Percentiles rank a stretch among this genome's conserved stretches.
phyloP scores from a whole-genome alignment of 1,140 invertebrate genomes.

The Hyles euphorbiae region DNA sequence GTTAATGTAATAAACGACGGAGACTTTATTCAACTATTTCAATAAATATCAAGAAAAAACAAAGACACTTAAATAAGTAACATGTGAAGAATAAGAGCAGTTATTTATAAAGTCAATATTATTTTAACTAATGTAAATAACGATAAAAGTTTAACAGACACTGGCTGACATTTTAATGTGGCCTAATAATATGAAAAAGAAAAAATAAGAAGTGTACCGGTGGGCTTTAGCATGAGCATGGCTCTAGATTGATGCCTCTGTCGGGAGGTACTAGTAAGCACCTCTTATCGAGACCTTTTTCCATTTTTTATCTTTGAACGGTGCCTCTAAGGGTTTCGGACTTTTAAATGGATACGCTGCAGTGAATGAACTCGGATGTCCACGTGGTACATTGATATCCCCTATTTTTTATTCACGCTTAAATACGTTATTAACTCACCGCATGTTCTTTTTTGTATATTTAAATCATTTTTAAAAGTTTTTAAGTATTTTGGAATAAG shows the following conservation, averaged over 20 bases:
- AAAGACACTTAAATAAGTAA: neutral
- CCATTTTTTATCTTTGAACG: conserved; percentile 59
- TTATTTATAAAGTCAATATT: neutral
- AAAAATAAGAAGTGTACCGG: conserved; percentile 51
- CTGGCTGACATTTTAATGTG: conserved; percentile 67
- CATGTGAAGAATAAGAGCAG: no score
- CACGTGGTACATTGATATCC: conserved; percentile 16
- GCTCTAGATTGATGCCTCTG: conserved; percentile 58
- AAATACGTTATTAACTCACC: no score
- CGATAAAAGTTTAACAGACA: conserved; percentile 34
- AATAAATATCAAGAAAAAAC: conserved; percentile 1
- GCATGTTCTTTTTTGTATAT: no score
- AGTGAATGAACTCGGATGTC: conserved; percentile 55
- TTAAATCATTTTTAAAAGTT: no score
- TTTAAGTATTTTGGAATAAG: no score
- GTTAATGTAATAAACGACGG: no score
- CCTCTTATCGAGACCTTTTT: conserved; percentile 43
- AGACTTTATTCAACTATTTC: no score
- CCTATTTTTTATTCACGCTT: no score
- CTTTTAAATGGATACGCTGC: conserved; percentile 49
- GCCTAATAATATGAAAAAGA: conserved; percentile 69
- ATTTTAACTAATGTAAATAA: neutral
- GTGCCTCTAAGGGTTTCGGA: conserved; percentile 51
- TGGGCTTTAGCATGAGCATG: conserved; percentile 66
- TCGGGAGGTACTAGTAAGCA: conserved; percentile 27